Evolutionary conservation across 2,113 vertebrate genomes (phyloP).

Genomic region (Cynocephalus volans): DNA sequence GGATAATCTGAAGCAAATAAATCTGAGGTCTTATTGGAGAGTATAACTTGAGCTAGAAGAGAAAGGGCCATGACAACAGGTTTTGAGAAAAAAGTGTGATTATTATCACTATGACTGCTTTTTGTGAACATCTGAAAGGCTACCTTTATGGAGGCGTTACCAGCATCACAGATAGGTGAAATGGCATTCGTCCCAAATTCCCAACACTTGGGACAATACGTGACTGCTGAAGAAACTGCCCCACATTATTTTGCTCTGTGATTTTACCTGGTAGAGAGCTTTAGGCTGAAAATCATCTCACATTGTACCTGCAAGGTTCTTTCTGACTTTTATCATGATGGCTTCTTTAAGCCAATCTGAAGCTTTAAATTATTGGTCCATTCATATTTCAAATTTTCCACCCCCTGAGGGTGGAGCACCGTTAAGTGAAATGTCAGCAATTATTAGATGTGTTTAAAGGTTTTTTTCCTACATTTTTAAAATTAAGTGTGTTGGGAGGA

Average conservation of each 20-base stretch:
- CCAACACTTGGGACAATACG: neutral
- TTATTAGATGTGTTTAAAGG: neutral
- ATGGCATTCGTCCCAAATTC: slow-evolving; percentile 17
- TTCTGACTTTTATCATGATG: slow-evolving; percentile 61
- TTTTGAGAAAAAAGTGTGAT: slow-evolving; percentile 24
- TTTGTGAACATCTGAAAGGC: neutral
- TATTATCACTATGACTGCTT: neutral
- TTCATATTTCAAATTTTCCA: slow-evolving; percentile 53
- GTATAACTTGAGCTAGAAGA: slow-evolving; percentile 38
- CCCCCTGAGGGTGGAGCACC: neutral
- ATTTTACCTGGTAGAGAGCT: slow-evolving; percentile 37
- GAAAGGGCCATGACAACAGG: neutral
- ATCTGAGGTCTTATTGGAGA: neutral
- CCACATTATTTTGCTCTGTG: slow-evolving; percentile 50
- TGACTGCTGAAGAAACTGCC: slow-evolving; percentile 39
- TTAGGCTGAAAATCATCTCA: slow-evolving; percentile 58
- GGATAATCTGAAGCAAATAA: neutral
- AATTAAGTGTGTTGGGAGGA: neutral
- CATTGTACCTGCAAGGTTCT: neutral
- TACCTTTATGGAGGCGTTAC: neutral
- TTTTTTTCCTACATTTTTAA: neutral
- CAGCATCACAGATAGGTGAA: neutral
- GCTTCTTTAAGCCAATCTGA: slow-evolving; percentile 3
- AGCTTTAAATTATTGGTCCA: slow-evolving; percentile 44
- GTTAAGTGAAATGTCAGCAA: slow-evolving; percentile 45